phyloP scores from a whole-genome alignment of 2,113 vertebrate species.

The Girardinichthys multiradiatus region DNA sequence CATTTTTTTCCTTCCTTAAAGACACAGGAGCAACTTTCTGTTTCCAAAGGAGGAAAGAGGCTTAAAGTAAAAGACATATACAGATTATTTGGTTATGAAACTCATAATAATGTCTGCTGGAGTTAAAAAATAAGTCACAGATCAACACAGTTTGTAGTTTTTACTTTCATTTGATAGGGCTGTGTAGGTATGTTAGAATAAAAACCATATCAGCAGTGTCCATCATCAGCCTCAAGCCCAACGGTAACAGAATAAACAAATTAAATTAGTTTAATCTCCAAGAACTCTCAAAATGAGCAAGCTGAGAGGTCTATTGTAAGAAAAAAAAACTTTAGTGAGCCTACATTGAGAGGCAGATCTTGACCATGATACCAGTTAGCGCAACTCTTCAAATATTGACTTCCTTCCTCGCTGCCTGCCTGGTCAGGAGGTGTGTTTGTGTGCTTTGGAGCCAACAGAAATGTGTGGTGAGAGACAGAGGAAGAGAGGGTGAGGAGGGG shows the following conservation, averaged over 20 bases:
- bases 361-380: constrained; percentile 54
- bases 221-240: too few species aligned
- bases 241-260: not conserved
- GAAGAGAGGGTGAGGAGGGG: constrained; percentile 32
- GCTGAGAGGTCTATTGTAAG: constrained; percentile 43
- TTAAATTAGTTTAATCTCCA: constrained; percentile 20
- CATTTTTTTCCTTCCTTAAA: too few species aligned
- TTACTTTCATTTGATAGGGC: too few species aligned
- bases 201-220: too few species aligned
- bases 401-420: constrained; percentile 70
- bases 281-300: constrained; percentile 14
- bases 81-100: too few species aligned
- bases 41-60: too few species aligned
- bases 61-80: too few species aligned
- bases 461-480: constrained; percentile 67
- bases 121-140: too few species aligned
- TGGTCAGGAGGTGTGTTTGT: constrained; percentile 75
- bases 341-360: constrained; percentile 45
- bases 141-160: too few species aligned
- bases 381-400: constrained; percentile 76
- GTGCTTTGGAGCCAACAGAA: constrained; percentile 70
- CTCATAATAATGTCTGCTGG: too few species aligned
- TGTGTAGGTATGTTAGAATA: too few species aligned
- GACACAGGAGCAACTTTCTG: too few species aligned
- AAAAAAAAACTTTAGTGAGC: constrained; percentile 35